Conservation (phyloP, 2,888 invertebrate genomes). For the Elmis aenea region DNA sequence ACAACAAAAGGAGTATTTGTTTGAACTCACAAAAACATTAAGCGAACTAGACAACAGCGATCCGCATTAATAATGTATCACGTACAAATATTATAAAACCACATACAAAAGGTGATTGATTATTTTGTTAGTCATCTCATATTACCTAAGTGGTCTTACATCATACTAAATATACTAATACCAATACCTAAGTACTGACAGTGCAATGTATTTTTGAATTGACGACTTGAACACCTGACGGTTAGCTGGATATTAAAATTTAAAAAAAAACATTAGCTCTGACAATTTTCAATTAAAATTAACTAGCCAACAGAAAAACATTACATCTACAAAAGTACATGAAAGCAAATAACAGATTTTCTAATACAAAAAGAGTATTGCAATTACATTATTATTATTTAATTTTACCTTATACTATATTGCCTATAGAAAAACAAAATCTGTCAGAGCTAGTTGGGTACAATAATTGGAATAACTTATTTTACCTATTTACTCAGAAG, state of each 20-base stretch:
- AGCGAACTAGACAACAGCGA: constrained; percentile 21
- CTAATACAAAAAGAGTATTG: too few species aligned
- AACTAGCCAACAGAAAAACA: too few species aligned
- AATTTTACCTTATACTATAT: too few species aligned
- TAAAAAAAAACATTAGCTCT: too few species aligned
- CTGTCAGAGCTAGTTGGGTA: too few species aligned
- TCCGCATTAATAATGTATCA: constrained; percentile 29
- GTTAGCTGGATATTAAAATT: not conserved
- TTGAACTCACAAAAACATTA: constrained; percentile 24
- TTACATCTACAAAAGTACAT: too few species aligned
- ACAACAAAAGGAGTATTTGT: constrained; percentile 32
- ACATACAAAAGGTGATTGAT: constrained; percentile 32
- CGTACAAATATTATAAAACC: constrained; percentile 39
- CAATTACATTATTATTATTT: too few species aligned
- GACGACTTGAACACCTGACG: constrained; percentile 21
- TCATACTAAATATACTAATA: constrained; percentile 6
- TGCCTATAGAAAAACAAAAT: too few species aligned
- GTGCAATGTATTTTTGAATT: constrained; percentile 18
- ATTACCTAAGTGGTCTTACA: constrained; percentile 4
- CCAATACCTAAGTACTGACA: constrained; percentile 12
- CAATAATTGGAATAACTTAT: too few species aligned
- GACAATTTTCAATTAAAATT: too few species aligned
- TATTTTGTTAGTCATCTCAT: constrained; percentile 5
- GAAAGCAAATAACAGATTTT: too few species aligned
- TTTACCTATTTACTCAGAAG: too few species aligned